Conservation (phyloP, 1,140 invertebrate species). For the Atta texana region DNA sequence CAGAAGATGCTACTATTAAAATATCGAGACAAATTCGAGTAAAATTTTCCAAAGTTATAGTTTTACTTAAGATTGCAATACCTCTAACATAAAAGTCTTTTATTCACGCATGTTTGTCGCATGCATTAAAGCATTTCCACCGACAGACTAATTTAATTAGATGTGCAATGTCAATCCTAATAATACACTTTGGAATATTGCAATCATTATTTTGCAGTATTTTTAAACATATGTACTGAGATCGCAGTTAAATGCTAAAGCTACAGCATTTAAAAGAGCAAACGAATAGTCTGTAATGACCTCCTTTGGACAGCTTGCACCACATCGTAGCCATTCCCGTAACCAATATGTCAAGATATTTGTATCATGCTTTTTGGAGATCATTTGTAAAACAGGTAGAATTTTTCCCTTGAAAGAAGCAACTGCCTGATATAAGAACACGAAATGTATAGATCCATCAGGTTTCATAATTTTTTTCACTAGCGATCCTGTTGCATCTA, state of each 20-base stretch:
- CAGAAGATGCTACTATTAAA: constrained; percentile 44
- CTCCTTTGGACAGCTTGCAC: neutral
- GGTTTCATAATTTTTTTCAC: constrained; percentile 1
- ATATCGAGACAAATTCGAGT: constrained; percentile 35
- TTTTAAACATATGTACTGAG: neutral
- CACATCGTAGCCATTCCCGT: neutral
- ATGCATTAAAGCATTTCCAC: constrained; percentile 63
- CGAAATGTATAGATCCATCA: neutral
- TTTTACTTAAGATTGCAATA: constrained; percentile 44
- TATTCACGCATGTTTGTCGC: neutral
- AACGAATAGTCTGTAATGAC: neutral
- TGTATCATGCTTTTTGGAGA: neutral
- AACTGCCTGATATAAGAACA: neutral
- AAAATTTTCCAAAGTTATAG: constrained; percentile 54
- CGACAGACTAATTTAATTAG: constrained; percentile 59
- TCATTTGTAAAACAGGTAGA: constrained; percentile 1
- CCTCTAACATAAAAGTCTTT: constrained; percentile 70
- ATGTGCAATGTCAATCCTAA: constrained; percentile 67
- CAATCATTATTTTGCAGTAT: neutral
- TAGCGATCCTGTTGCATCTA: constrained; percentile 15
- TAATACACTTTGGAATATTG: neutral
- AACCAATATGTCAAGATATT: constrained; percentile 16
- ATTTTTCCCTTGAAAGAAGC: no score
- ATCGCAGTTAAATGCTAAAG: neutral
- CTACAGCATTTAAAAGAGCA: neutral